phyloP scores from a whole-genome alignment of 2,888 invertebrate species.

The Melipona bicolor region DNA sequence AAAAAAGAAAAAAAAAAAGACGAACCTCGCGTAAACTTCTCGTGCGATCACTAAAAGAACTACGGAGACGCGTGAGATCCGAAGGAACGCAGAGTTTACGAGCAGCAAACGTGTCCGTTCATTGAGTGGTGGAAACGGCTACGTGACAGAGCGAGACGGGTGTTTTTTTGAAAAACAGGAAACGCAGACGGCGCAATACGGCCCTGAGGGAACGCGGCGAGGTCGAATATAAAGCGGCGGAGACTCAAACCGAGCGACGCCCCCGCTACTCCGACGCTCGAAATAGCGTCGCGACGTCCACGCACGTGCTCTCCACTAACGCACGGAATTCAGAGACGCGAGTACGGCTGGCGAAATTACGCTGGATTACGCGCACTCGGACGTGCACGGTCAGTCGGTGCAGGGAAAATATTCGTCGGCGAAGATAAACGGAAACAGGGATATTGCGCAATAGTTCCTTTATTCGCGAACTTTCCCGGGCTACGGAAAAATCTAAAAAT shows the following conservation, averaged over 20 bases:
- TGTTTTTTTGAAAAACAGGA: constrained; percentile 43
- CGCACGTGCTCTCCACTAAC: constrained; percentile 71
- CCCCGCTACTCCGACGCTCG: constrained; percentile 76
- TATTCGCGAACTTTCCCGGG: background rate
- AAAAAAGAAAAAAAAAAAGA: background rate
- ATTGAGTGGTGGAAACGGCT: constrained; percentile 10
- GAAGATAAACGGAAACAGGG: background rate
- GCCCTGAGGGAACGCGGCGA: constrained; percentile 64
- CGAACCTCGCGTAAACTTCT: background rate
- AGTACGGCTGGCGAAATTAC: constrained; percentile 49
- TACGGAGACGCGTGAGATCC: background rate
- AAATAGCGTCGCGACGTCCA: constrained; percentile 79
- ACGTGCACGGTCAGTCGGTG: constrained; percentile 3
- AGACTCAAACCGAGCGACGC: constrained; percentile 75
- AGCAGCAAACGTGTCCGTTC: constrained; percentile 1
- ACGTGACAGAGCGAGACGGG: background rate
- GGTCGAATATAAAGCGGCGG: constrained; percentile 72
- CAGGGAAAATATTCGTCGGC: background rate
- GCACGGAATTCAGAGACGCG: constrained; percentile 55
- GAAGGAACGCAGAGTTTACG: background rate
- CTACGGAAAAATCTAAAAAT: background rate
- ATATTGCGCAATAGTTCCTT: constrained; percentile 24
- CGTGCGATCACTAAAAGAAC: background rate
- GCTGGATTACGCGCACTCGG: constrained; percentile 46
- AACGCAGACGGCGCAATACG: constrained; percentile 39